Evolutionary conservation across 2,888 invertebrate species (phyloP).

Genomic region (Drosophila kanekoi): DNA sequence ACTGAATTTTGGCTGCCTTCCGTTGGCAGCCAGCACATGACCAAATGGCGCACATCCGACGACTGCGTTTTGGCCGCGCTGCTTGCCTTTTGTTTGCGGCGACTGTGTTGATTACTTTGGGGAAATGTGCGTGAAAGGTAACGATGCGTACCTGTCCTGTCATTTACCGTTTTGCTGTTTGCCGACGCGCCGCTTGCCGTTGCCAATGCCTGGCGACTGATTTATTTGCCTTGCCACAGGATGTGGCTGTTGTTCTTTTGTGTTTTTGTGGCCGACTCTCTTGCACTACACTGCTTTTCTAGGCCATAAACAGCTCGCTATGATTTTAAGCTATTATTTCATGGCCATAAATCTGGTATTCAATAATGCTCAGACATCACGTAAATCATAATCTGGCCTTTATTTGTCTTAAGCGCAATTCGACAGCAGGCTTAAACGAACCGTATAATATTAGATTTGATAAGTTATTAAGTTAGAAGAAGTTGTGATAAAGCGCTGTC

Average conservation of each 20-base stretch:
- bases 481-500: not conserved
- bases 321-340: slow-evolving; percentile 67
- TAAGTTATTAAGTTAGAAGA: not conserved
- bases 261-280: slow-evolving; percentile 6
- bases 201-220: slow-evolving; percentile 45
- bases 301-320: slow-evolving; percentile 52
- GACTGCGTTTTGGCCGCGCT: slow-evolving; percentile 39
- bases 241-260: slow-evolving; percentile 15
- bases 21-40: slow-evolving; percentile 14
- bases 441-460: slow-evolving; percentile 7
- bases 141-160: slow-evolving; percentile 71
- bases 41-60: slow-evolving; percentile 55
- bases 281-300: slow-evolving; percentile 50
- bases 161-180: slow-evolving; percentile 70
- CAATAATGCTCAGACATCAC: slow-evolving; percentile 47
- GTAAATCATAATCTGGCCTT: slow-evolving; percentile 67
- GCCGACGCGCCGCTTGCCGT: slow-evolving; percentile 20
- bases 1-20: slow-evolving; percentile 36
- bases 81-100: slow-evolving; percentile 65
- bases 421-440: slow-evolving; percentile 36
- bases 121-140: slow-evolving; percentile 78
- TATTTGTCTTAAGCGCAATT: slow-evolving; percentile 44
- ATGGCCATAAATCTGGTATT: slow-evolving; percentile 66
- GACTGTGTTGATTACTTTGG: slow-evolving; percentile 75
- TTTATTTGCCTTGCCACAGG: slow-evolving; percentile 53